Conservation (phyloP, 1,140 invertebrate genomes). For the Solenopsis invicta region DNA sequence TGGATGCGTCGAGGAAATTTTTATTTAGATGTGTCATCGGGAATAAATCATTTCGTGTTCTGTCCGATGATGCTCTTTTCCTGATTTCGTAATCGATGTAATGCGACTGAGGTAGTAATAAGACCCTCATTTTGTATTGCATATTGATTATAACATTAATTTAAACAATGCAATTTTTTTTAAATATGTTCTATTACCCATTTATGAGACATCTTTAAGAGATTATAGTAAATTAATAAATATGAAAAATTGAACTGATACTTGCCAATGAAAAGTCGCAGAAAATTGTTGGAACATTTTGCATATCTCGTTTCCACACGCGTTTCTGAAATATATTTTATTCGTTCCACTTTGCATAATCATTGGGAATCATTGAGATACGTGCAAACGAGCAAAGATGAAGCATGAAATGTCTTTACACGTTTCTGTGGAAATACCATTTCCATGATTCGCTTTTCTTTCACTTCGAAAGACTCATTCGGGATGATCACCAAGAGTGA, state of each 20-base stretch:
- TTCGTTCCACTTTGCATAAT: not conserved
- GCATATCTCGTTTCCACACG: not conserved
- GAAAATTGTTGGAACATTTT: not conserved
- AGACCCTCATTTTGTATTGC: not conserved
- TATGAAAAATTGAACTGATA: not conserved
- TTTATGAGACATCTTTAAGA: not conserved
- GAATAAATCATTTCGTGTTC: not conserved
- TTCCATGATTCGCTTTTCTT: conserved; percentile 37
- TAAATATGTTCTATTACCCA: not conserved
- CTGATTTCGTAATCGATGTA: not conserved
- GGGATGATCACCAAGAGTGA: conserved; percentile 39
- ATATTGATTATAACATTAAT: conserved; percentile 19
- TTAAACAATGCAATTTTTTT: not conserved
- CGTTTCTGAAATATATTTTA: not conserved
- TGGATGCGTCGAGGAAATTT: not conserved
- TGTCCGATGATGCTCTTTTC: not conserved
- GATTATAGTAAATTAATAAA: not conserved
- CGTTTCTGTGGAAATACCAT: conserved; percentile 6
- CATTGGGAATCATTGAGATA: not conserved
- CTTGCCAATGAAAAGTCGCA: not conserved
- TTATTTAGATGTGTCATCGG: conserved; percentile 14
- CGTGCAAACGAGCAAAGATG: not conserved
- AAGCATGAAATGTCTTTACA: not conserved
- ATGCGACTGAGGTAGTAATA: not conserved
- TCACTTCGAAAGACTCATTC: conserved; percentile 16